Evolutionary conservation across 2,113 vertebrate species (phyloP), one percentile per base, ranked within the genome.

Genomic region (Suncus etruscus): DNA sequence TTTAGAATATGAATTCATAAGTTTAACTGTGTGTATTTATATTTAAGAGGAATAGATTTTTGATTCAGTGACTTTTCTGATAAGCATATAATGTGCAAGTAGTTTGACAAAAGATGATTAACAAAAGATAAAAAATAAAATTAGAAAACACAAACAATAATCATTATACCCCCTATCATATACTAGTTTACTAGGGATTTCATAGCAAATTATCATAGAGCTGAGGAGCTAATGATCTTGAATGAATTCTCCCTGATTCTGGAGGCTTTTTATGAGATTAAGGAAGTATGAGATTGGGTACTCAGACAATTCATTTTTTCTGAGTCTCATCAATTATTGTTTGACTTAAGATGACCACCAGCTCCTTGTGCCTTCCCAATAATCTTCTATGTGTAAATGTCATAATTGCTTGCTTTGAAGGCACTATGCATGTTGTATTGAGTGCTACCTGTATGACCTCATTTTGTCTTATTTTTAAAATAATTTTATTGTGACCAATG

Each of bases 1-100:
- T 86, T 91, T 32, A 91, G 11, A 32, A 80, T 54, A 54, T 74
- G 32, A 68, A 69, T 74, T 16, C 80, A 91, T 58, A 72, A 87
- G 3, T 15, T 65, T 45, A 8, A 31, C 18, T 81, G 15, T 85
- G 24, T 9, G 39, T 85, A 66, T 7, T 76, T 3, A 78, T 0
- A 10, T 31, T 39, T 12, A 3, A 24, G 54, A 0, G 50, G 0
- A 11, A 84, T 22, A 6, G 2, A 45, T 89, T 89, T 54, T 63
- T 68, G 18, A 16, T 66, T 87, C 74, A 87, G 54, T 82, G 8
- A 39, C 39, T 72, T 86, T 39, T 79, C 12, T 12, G 31, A 47
- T 76, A 58, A 90, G 1, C 14, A 79, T 2, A 22, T 61, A 61
- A 61, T 4, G 9, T 83, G 9, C 77, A 87, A 87, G 16, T 22